phyloP scores from a whole-genome alignment of 2,797 vertebrate genomes.

The Danio albolineatus region DNA sequence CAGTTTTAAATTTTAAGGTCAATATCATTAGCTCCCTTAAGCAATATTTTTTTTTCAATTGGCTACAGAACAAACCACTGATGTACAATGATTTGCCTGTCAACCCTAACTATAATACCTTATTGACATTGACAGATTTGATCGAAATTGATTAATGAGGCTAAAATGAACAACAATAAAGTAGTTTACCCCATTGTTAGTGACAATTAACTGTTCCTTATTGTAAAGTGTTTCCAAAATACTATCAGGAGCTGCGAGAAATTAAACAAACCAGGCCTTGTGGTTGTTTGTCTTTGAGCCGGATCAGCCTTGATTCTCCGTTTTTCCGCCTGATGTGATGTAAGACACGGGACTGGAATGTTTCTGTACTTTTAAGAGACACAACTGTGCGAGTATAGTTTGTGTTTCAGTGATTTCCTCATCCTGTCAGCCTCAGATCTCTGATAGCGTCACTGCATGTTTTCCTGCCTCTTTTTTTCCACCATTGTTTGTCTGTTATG shows the following conservation, averaged over 20 bases:
- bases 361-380: slow-evolving; percentile 24
- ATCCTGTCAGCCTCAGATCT: slow-evolving; percentile 24
- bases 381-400: slow-evolving; percentile 33
- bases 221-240: background rate
- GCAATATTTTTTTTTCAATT: no score
- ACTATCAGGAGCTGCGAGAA: background rate
- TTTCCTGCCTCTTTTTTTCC: background rate
- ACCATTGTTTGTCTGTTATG: slow-evolving; percentile 13
- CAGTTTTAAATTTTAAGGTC: no score
- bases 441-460: slow-evolving; percentile 2
- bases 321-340: background rate
- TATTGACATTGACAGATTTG: no score
- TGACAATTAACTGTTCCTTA: background rate
- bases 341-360: background rate
- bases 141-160: no score
- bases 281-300: background rate
- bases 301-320: background rate
- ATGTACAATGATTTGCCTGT: no score
- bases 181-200: background rate
- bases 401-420: slow-evolving; percentile 30
- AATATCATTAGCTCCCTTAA: no score
- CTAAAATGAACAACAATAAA: no score
- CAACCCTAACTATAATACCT: no score
- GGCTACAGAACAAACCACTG: no score
- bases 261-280: background rate